Evolutionary conservation across 2,113 vertebrate genomes (phyloP).

Genomic region (Grallaria varia): DNA sequence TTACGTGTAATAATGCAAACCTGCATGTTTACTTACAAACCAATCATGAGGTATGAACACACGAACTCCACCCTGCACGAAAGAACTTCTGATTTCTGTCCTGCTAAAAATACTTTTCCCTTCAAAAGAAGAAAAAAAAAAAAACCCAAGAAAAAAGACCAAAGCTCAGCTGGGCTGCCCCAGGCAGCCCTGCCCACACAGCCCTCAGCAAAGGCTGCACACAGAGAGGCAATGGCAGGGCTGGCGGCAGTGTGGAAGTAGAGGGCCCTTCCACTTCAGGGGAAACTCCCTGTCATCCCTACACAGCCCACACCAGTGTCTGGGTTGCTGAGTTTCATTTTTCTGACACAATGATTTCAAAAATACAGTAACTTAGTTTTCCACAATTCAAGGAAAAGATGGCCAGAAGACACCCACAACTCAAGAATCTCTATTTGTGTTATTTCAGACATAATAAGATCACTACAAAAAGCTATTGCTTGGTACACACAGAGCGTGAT

Average conservation of each 20-base stretch:
- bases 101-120: neutral
- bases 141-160: neutral
- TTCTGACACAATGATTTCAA: neutral
- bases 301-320: neutral
- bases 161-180: neutral
- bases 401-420: neutral
- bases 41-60: neutral
- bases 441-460: neutral
- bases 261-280: neutral
- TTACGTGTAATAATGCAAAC: neutral
- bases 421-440: neutral
- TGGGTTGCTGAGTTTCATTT: neutral
- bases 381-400: neutral
- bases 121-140: neutral
- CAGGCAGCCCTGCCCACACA: neutral
- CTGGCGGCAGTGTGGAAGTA: neutral
- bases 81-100: neutral
- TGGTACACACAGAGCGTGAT: neutral
- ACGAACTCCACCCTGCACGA: neutral
- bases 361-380: neutral
- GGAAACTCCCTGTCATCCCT: neutral
- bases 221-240: accelerated
- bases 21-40: neutral
- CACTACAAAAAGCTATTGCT: neutral
- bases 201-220: neutral